Evolutionary conservation across 2,113 vertebrate genomes (phyloP), one percentile per base, ranked within the genome.

Genomic region (Eudyptes chrysolophus): DNA sequence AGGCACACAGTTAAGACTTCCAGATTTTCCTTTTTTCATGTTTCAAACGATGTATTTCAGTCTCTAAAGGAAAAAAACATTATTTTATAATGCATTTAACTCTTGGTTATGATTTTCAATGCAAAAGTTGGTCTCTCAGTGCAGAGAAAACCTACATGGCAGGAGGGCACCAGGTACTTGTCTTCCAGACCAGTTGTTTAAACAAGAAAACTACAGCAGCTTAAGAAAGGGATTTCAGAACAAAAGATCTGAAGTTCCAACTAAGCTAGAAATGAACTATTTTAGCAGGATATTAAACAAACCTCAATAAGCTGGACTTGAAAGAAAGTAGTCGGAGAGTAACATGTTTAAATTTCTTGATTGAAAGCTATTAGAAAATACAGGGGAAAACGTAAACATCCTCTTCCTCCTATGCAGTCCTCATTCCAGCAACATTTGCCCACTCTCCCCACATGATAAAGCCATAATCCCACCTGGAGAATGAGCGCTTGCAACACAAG

Each of bases 271-370:
- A 94, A 91, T 48, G 9, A 92, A 40, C 40, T 16, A 26, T 69
- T 84, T 84, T 76, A 92, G 36, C n/a, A 76, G 66, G 38, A 69
- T 72, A n/a, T 92, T 84, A 94, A 96, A 95, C 94, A 97, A 94
- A 93, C 44, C 78, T 91, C 44, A 82, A 8, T 61, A 68, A 89
- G 27, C 42, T 89, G 61, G 68, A 90, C 92, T 89, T 92, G 81
- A 89, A 97, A 97, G 79, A 89, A 91, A 87, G 49, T 70, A 49
- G 12, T 27, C 40, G 13, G 21, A 65, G 38, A 48, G 29, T 68
- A 44, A 58, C 30, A 55, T 58, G 34, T 82, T 84, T 89, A 57
- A 87, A 69, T 82, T 79, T 52, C 77, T 94, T n/a, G 29, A n/a
- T 42, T 77, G 84, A 93, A 89, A 82, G 27, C 65, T 87, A n/a